phyloP scores from a whole-genome alignment of 2,888 invertebrate genomes.

The Ptycholaimellus sp. region DNA sequence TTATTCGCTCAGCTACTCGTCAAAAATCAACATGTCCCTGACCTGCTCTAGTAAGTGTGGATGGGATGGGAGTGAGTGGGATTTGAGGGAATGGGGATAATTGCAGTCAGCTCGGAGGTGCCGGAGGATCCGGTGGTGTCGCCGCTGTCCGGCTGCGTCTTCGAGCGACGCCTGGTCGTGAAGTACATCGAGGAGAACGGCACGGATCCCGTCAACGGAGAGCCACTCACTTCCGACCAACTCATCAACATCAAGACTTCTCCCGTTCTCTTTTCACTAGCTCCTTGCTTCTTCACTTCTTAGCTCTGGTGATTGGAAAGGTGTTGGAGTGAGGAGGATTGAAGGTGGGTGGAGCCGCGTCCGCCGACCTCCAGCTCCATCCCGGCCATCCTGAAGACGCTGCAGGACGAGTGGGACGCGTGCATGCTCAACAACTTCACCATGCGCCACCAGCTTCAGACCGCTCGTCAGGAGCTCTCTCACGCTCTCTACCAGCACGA shows the following conservation, averaged over 20 bases:
- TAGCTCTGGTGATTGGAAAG: not conserved
- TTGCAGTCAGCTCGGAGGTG: slow-evolving; percentile 74
- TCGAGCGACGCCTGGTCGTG: slow-evolving; percentile 77
- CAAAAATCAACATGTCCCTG: no score
- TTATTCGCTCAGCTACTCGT: no score
- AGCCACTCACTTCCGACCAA: slow-evolving; percentile 57
- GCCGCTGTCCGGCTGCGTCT: slow-evolving; percentile 62
- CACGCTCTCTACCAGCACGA: slow-evolving; percentile 95
- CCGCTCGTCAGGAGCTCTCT: slow-evolving; percentile 49
- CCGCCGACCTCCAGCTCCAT: slow-evolving; percentile 93
- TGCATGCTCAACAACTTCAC: slow-evolving; percentile 91
- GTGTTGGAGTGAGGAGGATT: not conserved
- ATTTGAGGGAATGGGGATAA: no score
- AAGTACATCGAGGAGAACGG: slow-evolving; percentile 89
- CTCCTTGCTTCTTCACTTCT: slow-evolving; percentile 1
- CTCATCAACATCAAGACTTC: slow-evolving; percentile 50
- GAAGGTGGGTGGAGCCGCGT: slow-evolving; percentile 67
- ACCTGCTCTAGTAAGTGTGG: no score
- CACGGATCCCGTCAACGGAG: slow-evolving; percentile 77
- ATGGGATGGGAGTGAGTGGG: slow-evolving; percentile 8
- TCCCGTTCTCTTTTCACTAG: not conserved
- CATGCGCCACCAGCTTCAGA: slow-evolving; percentile 86
- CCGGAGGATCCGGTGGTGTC: slow-evolving; percentile 90
- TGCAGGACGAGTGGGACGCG: slow-evolving; percentile 47
- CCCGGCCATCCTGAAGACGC: slow-evolving; percentile 45